phyloP scores from a whole-genome alignment of 1,140 invertebrate genomes.

The Drosophila persimilis region DNA sequence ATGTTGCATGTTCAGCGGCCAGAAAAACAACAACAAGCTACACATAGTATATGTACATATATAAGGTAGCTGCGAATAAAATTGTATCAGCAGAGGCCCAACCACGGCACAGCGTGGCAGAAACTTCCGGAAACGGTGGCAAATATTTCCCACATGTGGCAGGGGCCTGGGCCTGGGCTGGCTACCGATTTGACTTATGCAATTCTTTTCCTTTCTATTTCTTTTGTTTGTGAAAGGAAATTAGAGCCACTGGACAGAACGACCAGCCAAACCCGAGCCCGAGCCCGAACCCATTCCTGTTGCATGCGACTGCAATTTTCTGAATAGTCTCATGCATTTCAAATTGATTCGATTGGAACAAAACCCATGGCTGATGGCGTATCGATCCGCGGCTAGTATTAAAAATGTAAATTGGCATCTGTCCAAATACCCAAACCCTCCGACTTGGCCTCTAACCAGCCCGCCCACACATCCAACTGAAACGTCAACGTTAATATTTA shows the following conservation, averaged over 20 bases:
- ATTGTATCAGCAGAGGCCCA: slow-evolving; percentile 20
- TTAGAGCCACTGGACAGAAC: slow-evolving; percentile 12
- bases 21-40: slow-evolving; percentile 39
- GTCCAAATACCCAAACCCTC: neutral
- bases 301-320: slow-evolving; percentile 38
- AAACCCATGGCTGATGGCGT: neutral
- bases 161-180: neutral
- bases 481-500: slow-evolving; percentile 38
- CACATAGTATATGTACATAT: slow-evolving; percentile 33
- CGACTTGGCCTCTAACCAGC: too few relatives aligned
- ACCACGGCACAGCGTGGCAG: slow-evolving; percentile 17
- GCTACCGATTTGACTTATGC: neutral
- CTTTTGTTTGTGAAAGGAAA: slow-evolving; percentile 17
- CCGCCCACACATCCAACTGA: slow-evolving; percentile 1
- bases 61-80: slow-evolving; percentile 45
- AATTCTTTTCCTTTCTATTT: slow-evolving; percentile 2
- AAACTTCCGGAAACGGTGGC: slow-evolving; percentile 33
- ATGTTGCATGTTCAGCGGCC: slow-evolving; percentile 70
- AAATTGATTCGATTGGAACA: slow-evolving; percentile 12
- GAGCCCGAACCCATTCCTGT: neutral
- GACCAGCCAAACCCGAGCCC: neutral
- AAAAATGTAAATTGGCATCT: slow-evolving; percentile 42
- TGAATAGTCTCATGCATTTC: slow-evolving; percentile 33
- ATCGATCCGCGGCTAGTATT: slow-evolving; percentile 7
- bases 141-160: neutral